A percentile compares a stretch with the other conserved stretches of the same genome.
These are phyloP conservation scores for Platycercus adscitus DNA, from an alignment of 2,113 vertebrate genomes.

Conservation along the genomic window DNA sequence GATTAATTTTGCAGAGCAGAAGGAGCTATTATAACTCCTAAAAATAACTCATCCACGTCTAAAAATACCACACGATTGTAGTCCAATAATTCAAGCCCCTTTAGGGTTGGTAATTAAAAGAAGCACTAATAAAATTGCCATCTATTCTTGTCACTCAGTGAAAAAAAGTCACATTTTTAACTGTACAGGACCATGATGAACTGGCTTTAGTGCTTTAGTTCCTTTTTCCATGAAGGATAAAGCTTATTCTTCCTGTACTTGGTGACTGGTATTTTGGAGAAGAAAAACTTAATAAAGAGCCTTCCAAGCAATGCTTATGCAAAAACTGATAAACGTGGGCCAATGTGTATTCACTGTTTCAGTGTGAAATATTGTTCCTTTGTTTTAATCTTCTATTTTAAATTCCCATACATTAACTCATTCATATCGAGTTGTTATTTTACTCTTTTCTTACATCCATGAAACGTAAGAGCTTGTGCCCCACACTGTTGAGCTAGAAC, in stretches of 20 bases:
- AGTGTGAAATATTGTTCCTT: not conserved
- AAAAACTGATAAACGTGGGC: not conserved
- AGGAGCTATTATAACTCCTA: not conserved
- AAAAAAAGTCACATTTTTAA: not conserved
- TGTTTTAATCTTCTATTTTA: not conserved
- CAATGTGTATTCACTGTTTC: not conserved
- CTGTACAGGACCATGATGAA: not conserved
- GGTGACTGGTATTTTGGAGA: not conserved
- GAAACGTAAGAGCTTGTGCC: not conserved
- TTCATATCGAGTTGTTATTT: not conserved
- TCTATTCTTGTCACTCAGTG: not conserved
- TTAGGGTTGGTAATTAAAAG: not conserved
- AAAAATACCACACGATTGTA: not conserved
- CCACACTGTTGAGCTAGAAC: not conserved
- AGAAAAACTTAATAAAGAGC: not conserved
- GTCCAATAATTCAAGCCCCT: not conserved
- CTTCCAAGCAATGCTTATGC: not conserved
- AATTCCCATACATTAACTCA: not conserved
- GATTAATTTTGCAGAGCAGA: not conserved
- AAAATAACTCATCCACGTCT: constrained; percentile 6
- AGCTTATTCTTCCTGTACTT: not conserved
- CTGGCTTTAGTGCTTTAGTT: not conserved
- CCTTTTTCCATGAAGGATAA: not conserved
- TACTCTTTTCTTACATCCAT: not conserved
- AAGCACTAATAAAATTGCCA: not conserved